Percentiles rank a stretch among this genome's conserved stretches.
Evolutionary conservation across 2,888 invertebrate species (phyloP).

Genomic region (Abrostola triplasia): DNA sequence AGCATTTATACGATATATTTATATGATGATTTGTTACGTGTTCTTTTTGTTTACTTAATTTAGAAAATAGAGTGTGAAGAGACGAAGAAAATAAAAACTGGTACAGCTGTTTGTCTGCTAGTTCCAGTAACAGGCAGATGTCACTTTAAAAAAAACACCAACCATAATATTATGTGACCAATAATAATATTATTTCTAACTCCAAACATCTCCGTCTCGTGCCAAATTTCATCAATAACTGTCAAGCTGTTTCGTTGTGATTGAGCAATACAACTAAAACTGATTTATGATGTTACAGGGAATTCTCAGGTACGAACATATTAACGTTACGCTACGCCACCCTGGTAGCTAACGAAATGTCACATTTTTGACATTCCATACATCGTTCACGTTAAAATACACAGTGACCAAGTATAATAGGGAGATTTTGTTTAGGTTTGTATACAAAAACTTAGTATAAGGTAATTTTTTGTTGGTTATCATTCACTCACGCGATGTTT

Average conservation of each 20-base stretch:
- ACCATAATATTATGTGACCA: slow-evolving; percentile 7
- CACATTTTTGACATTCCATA: too few species aligned
- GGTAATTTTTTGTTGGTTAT: too few species aligned
- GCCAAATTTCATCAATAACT: slow-evolving; percentile 51
- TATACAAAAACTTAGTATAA: too few species aligned
- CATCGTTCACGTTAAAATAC: too few species aligned
- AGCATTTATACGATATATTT: too few species aligned
- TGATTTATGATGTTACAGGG: slow-evolving; percentile 41
- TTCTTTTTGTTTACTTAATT: not conserved
- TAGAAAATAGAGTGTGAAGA: not conserved
- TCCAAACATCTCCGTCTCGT: slow-evolving; percentile 21
- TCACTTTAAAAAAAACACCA: not conserved
- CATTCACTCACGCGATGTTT: too few species aligned
- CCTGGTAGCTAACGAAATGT: not conserved
- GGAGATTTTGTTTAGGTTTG: too few species aligned
- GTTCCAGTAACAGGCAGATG: not conserved
- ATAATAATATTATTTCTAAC: slow-evolving; percentile 11
- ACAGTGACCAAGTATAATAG: too few species aligned
- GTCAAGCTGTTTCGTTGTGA: slow-evolving; percentile 32
- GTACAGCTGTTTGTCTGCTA: not conserved
- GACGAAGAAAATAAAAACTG: not conserved
- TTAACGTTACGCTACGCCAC: not conserved
- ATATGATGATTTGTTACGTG: too few species aligned
- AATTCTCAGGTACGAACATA: slow-evolving; percentile 6
- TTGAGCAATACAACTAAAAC: slow-evolving; percentile 39